Base-by-base conservation (phyloP, 2,888 invertebrate species). In the Argynnis bischoffii region DNA sequence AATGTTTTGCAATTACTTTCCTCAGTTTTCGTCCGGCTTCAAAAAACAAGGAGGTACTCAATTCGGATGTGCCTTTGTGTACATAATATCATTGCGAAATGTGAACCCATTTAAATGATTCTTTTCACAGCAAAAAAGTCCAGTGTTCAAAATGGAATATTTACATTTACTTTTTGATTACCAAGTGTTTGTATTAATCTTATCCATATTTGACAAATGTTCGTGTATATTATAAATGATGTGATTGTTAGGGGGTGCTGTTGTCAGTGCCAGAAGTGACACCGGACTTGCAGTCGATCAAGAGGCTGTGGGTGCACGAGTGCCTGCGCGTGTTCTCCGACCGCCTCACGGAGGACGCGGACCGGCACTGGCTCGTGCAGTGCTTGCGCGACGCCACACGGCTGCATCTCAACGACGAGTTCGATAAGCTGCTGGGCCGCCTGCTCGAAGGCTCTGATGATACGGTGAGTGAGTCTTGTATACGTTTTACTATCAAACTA, bases 251-350 rank as follows among this genome's bases (percentile, higher is more conserved):
- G 96, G 99, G 99, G 11, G 96, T 99, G 0, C 88, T 99, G 6
- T 86, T 99, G 1, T 98, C 98, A 0, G 97, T 97, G 5, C 98
- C 99, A 0, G 98, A 98, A 90, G 97, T 98, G 4, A 97, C 97
- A 80, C 96, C 97, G 75, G 97, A 97, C 75, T 88, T 97, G 41
- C 93, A 94, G 57, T 95, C 97, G 0, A 97, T 99, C 94, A 98
- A 98, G 79, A 94, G 98, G 64, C 93, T 99, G 0, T 99, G 99
- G 99, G 96, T 98, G 0, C 99, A 99, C 83, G 99, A 99, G 91
- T 95, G 98, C 41, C 91, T 98, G 72, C 94, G 99, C 2, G 98
- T 99, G 0, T 99, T 98, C 85, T 96, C 97, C 67, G 99, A 99
- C 89, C 96, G 99, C 64, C 93, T 99, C 69, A 95, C 97, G 0